phyloP scores from a whole-genome alignment of 2,797 vertebrate species.

The Cuculus canorus region DNA sequence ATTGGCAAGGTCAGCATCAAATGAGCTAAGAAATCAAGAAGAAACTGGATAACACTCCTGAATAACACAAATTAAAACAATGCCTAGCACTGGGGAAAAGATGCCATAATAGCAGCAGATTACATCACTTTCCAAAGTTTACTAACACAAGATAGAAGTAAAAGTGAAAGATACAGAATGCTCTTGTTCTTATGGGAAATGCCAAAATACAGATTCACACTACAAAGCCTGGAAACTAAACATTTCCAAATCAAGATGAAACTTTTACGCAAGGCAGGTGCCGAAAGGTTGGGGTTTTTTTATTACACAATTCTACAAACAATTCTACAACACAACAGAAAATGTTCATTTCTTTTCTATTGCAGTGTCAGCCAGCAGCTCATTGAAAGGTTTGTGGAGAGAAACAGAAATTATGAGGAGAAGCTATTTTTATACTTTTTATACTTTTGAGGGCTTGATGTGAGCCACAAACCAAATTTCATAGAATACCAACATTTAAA shows the following conservation, averaged over 20 bases:
- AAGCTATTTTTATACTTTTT: background rate
- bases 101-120: background rate
- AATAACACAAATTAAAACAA: background rate
- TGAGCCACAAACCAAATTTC: background rate
- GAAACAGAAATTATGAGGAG: background rate
- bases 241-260: background rate
- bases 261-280: background rate
- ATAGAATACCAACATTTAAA: background rate
- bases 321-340: background rate
- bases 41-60: background rate
- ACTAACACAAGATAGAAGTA: background rate
- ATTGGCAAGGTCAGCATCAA: slow-evolving; percentile 68
- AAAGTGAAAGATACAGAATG: background rate
- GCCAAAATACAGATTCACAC: background rate
- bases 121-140: background rate
- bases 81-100: background rate
- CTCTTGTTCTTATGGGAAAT: background rate
- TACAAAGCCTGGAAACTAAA: background rate
- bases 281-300: background rate
- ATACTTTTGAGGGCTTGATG: background rate
- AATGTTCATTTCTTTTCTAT: background rate
- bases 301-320: rapidly evolving
- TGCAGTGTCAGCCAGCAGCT: background rate
- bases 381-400: background rate
- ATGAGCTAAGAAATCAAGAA: background rate